Conservation (phyloP, 2,888 invertebrate genomes). For the Ectemnius cavifrons region DNA sequence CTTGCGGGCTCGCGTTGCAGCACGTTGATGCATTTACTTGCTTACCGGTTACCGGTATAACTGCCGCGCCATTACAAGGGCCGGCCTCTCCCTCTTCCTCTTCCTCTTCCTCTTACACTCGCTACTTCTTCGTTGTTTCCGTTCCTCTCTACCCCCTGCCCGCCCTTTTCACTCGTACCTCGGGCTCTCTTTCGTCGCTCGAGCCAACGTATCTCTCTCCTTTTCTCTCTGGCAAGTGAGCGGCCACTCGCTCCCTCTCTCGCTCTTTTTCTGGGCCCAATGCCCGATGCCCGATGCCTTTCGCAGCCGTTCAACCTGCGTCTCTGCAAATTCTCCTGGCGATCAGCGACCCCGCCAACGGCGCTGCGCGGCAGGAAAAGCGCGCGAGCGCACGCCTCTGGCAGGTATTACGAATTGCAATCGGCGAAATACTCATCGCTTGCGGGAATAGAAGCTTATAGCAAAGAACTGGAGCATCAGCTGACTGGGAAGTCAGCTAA, state of each 20-base stretch:
- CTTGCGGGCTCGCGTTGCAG: slow-evolving; percentile 6
- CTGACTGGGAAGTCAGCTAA: background rate
- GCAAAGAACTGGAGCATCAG: background rate
- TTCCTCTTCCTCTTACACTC: slow-evolving; percentile 28
- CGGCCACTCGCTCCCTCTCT: background rate
- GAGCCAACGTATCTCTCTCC: background rate
- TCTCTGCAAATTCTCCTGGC: slow-evolving; percentile 51
- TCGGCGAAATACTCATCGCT: no score
- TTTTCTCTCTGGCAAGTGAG: background rate
- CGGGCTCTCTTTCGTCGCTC: background rate
- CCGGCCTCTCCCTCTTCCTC: slow-evolving; percentile 39
- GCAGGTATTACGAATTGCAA: no score
- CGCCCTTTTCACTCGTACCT: no score
- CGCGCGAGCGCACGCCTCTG: no score
- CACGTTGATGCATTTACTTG: slow-evolving; percentile 58
- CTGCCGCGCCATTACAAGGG: slow-evolving; percentile 60
- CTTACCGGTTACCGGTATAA: slow-evolving; percentile 58
- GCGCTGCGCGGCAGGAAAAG: background rate
- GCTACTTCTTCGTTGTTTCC: slow-evolving; percentile 25
- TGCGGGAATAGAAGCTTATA: no score
- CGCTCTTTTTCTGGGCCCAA: slow-evolving; percentile 25
- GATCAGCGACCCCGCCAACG: slow-evolving; percentile 53
- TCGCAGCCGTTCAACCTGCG: slow-evolving; percentile 54
- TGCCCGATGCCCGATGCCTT: slow-evolving; percentile 52
- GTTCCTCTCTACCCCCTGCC: background rate